Conservation (phyloP, 2,888 invertebrate species). For the Pedicia rivosa region DNA sequence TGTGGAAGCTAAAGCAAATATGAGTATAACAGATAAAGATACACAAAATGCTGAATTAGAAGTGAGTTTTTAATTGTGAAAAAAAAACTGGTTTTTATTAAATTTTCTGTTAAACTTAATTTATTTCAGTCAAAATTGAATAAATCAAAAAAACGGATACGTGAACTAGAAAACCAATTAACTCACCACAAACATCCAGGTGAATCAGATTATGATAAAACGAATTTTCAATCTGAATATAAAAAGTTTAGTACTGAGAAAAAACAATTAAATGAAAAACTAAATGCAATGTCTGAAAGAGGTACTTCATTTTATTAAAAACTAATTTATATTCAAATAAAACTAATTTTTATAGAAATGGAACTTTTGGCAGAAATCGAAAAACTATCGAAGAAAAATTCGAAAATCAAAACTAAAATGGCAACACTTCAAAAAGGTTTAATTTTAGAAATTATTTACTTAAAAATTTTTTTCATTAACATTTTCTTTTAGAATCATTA, state of each 20-base stretch:
- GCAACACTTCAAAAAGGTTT: conserved; percentile 16
- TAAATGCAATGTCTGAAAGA: conserved; percentile 42
- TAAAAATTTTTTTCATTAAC: conserved; percentile 15
- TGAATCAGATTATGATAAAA: conserved; percentile 32
- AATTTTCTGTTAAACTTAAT: conserved; percentile 11
- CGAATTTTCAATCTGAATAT: conserved; percentile 38
- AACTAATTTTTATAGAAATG: conserved; percentile 19
- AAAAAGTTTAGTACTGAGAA: conserved; percentile 39
- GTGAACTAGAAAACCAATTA: conserved; percentile 33
- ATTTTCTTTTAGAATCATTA: conserved; percentile 11
- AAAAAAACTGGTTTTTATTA: too few species aligned
- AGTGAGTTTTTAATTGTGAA: too few species aligned
- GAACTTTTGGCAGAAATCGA: conserved; percentile 33
- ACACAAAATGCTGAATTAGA: conserved; percentile 24
- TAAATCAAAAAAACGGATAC: conserved; percentile 30
- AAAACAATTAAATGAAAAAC: conserved; percentile 35
- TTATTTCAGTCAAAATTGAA: conserved; percentile 32
- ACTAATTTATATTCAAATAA: too few species aligned
- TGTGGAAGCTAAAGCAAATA: conserved; percentile 62
- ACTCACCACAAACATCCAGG: conserved; percentile 27
- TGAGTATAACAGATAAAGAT: conserved; percentile 43
- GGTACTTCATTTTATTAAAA: too few species aligned
- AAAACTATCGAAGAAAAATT: conserved; percentile 33
- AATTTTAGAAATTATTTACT: not conserved
- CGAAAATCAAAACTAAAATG: conserved; percentile 30